These are phyloP conservation scores for Seriola quinqueradiata DNA, from an alignment of 2,113 vertebrate genomes.

Conservation along the genomic window DNA sequence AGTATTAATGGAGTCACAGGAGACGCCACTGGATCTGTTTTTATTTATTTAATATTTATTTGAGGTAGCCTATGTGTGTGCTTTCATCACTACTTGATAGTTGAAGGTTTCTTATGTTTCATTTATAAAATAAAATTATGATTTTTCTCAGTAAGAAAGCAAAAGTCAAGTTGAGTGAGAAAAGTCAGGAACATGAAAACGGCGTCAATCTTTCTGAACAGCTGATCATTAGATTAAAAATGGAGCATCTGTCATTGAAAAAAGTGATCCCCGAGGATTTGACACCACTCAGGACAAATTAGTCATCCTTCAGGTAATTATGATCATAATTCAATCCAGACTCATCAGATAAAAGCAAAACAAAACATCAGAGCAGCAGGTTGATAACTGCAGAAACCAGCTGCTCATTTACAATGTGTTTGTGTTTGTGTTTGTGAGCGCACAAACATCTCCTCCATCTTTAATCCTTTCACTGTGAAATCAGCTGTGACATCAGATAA, in stretches of 20 bases:
- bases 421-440: no score
- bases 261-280: neutral
- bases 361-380: neutral
- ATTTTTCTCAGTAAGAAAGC: neutral
- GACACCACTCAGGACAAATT: neutral
- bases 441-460: neutral
- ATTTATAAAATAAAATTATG: neutral
- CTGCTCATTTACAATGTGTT: neutral
- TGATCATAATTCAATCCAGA: neutral
- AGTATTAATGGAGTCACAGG: constrained; percentile 50
- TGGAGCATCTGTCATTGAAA: neutral
- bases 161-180: neutral
- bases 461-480: neutral
- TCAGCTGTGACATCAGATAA: no score
- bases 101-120: neutral
- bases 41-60: constrained; percentile 6
- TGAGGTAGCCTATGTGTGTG: neutral
- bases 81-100: neutral
- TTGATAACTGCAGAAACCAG: neutral
- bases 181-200: neutral
- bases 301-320: neutral
- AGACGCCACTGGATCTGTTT: neutral
- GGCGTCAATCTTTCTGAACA: neutral
- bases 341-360: no score
- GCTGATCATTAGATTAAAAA: neutral